Evolutionary conservation across 2,797 vertebrate species (phyloP).

Genomic region (Sebastes oblongus): DNA sequence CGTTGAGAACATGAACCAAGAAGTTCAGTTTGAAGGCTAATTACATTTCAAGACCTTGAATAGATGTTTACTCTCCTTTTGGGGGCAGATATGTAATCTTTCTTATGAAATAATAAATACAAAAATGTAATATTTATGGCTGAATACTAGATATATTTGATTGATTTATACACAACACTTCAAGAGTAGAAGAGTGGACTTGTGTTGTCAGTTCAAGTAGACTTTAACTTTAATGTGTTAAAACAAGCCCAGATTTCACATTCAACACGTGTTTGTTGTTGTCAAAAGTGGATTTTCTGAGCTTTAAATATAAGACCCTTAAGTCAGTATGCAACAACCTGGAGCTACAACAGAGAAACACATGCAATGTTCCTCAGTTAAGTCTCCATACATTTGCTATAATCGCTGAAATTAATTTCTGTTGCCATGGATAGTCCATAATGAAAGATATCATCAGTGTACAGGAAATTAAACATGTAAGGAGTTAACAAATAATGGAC

Average conservation of each 20-base stretch:
- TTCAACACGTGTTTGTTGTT: constrained; percentile 9
- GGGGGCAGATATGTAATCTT: neutral
- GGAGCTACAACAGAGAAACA: too few species aligned
- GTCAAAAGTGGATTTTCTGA: neutral
- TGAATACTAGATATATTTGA: neutral
- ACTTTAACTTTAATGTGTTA: neutral
- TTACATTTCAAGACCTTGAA: neutral
- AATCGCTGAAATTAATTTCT: neutral
- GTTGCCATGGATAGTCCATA: neutral
- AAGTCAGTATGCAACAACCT: neutral
- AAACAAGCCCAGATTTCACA: neutral
- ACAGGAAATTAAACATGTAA: neutral
- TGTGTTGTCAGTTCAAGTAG: neutral
- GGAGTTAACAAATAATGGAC: too few species aligned
- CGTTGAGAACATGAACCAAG: too few species aligned
- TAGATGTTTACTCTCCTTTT: neutral
- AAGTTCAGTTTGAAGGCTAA: neutral
- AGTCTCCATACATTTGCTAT: neutral
- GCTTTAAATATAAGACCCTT: neutral
- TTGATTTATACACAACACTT: neutral
- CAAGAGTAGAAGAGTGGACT: neutral
- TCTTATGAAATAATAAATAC: neutral
- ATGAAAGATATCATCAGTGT: neutral
- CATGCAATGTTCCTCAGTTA: too few species aligned
- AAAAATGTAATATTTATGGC: neutral